phyloP scores from a whole-genome alignment of 2,888 invertebrate species.

The Saturnia pavonia region DNA sequence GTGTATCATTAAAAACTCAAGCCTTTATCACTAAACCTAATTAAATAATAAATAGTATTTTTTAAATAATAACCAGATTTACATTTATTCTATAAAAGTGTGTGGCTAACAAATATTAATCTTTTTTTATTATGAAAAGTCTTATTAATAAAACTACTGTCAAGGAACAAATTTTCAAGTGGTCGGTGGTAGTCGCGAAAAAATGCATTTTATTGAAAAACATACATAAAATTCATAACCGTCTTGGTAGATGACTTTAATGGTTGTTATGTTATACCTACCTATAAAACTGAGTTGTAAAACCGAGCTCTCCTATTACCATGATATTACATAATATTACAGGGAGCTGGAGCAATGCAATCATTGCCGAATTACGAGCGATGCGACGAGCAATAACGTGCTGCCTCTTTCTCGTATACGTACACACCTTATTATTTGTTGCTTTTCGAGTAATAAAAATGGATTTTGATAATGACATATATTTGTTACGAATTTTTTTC shows the following conservation, averaged over 20 bases:
- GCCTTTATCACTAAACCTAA: too few relatives aligned
- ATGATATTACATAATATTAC: conserved; percentile 37
- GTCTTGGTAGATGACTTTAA: not conserved
- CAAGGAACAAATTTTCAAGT: too few relatives aligned
- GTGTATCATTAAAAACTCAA: too few relatives aligned
- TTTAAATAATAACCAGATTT: too few relatives aligned
- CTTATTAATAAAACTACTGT: too few relatives aligned
- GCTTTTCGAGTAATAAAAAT: conserved; percentile 13
- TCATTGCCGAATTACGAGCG: conserved; percentile 35
- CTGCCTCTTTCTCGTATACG: conserved; percentile 24
- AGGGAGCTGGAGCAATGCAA: conserved; percentile 26
- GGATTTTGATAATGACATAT: conserved; percentile 9
- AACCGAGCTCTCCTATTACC: conserved; percentile 27
- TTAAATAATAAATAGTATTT: too few relatives aligned
- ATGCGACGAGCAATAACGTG: conserved; percentile 32
- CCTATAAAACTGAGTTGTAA: not conserved
- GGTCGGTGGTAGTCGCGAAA: too few relatives aligned
- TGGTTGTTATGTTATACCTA: not conserved
- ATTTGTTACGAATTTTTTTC: not conserved
- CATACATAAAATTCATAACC: too few relatives aligned
- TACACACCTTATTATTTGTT: conserved; percentile 24
- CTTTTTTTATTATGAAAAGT: too few relatives aligned
- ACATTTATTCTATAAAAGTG: too few relatives aligned
- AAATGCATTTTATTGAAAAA: too few relatives aligned
- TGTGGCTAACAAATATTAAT: too few relatives aligned